Evolutionary conservation across 2,888 invertebrate species (phyloP), one percentile per base, ranked within the genome.

Genomic region (Acronicta aceris): DNA sequence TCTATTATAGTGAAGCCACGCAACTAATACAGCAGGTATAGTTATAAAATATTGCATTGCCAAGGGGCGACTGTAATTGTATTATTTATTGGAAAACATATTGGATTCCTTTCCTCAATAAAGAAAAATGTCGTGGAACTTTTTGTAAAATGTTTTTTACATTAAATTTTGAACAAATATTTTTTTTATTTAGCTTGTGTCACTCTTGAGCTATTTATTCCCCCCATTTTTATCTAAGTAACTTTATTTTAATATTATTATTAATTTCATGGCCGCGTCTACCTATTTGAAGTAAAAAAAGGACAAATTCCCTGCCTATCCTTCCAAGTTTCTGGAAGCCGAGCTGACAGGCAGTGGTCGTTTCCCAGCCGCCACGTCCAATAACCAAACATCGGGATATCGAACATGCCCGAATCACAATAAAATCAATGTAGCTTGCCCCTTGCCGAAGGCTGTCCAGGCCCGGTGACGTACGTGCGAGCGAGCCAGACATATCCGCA

Each of bases 391-490:
- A 71, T 63, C 72, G 66, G 27, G 43, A 57, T 65, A 64, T 74
- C 71, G 66, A 64, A 74, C 61, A 63, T 58, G 33, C 62, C 56
- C 71, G 66, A 70, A 79, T 76, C 68, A 67, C 78, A 83, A 82
- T 83, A 86, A 87, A 87, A 87, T 87, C 87, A 85, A 87, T 87
- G 86, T 81, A 85, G 87, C 74, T 66, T 71, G 65, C 74, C 81
- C 79, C 72, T 77, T 74, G 65, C 71, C 66, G 81, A 74, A 83
- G 82, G 76, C 82, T 83, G 77, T 76, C 81, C 82, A 84, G 82
- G 79, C 60, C 21, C 63, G 46, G 36, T 71, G 72, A 74, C 66
- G 65, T 66, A 65, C 51, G 81, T 67, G 80, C 54, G 72, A 84
- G 51, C n/a, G 81, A 71, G 77, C 78, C 54, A 46, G 36, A 53